A percentile compares a stretch with the other conserved stretches of the same genome.
Evolutionary conservation across 2,797 vertebrate genomes (phyloP).

Genomic region (Siniperca obscura): DNA sequence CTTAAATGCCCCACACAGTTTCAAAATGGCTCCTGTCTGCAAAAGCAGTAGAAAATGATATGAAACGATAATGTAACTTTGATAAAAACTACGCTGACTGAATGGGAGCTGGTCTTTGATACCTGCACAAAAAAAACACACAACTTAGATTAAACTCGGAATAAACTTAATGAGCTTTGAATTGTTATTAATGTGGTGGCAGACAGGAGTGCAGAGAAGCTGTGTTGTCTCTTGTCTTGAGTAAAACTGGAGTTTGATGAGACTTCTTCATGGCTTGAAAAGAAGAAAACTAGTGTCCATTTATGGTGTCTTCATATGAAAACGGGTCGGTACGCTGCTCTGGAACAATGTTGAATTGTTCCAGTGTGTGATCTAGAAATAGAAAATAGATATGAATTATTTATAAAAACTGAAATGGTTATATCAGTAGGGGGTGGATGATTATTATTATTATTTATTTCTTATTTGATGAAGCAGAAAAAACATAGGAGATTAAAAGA

Average conservation of each 20-base stretch:
- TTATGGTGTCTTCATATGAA: too few species aligned
- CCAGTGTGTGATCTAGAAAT: too few species aligned
- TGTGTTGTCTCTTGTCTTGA: background rate
- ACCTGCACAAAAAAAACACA: too few species aligned
- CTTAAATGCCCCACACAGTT: conserved; percentile 7
- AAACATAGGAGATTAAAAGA: background rate
- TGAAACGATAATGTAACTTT: background rate
- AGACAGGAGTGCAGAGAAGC: background rate
- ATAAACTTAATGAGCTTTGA: background rate
- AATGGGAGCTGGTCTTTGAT: background rate
- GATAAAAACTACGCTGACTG: background rate
- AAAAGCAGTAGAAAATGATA: background rate
- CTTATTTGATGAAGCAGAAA: background rate
- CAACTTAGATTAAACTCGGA: background rate
- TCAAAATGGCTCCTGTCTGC: background rate
- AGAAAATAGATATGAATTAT: too few species aligned
- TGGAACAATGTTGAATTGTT: too few species aligned
- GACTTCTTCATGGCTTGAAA: too few species aligned
- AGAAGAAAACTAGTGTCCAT: too few species aligned
- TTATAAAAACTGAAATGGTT: too few species aligned
- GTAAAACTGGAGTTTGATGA: too few species aligned
- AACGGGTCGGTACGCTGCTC: too few species aligned
- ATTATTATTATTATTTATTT: too few species aligned
- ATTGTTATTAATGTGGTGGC: background rate
- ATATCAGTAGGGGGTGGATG: too few species aligned